These are phyloP conservation scores for Prinia subflava DNA, from an alignment of 2,113 vertebrate species.

Conservation along the genomic window DNA sequence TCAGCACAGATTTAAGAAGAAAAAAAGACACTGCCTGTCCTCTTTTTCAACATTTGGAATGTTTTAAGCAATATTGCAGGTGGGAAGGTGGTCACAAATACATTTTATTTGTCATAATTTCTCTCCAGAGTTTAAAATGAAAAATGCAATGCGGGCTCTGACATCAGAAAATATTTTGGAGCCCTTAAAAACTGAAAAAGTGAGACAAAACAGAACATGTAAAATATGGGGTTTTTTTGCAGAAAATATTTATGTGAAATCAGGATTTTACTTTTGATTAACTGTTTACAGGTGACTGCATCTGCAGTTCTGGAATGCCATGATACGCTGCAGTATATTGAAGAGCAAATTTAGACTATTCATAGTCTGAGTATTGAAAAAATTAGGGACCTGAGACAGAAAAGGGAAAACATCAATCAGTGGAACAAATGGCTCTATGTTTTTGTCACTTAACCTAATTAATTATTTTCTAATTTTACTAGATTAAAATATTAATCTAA, in stretches of 20 bases:
- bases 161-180: neutral
- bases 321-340: neutral
- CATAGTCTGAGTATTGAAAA: neutral
- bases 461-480: no score
- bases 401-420: neutral
- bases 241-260: neutral
- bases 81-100: neutral
- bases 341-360: neutral
- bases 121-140: neutral
- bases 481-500: neutral
- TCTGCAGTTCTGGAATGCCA: neutral
- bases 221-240: neutral
- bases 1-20: slow-evolving; percentile 33
- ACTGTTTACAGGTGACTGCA: neutral
- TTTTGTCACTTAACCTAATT: neutral
- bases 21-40: neutral
- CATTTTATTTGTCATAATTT: neutral
- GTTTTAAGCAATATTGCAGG: neutral
- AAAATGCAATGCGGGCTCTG: neutral
- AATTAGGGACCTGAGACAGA: neutral
- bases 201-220: neutral
- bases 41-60: slow-evolving; percentile 7
- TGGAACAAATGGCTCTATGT: neutral
- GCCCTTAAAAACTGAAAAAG: neutral
- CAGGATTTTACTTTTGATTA: neutral